Evolutionary conservation across 2,888 invertebrate genomes (phyloP).

Genomic region (Hirtodrosophila confusa): DNA sequence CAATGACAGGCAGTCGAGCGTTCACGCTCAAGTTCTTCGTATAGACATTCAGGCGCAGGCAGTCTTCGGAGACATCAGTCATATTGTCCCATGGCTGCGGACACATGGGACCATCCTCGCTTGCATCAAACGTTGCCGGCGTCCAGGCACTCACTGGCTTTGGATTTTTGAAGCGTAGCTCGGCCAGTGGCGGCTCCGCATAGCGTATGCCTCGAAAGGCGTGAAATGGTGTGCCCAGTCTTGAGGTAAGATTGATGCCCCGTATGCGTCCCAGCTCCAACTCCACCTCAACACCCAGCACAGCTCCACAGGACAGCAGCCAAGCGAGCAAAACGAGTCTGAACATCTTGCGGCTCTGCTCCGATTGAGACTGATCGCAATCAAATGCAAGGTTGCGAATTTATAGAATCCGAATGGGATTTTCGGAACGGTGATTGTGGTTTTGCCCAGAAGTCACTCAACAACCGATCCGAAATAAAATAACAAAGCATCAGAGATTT

Average conservation of each 20-base stretch:
- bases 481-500: slow-evolving; percentile 7
- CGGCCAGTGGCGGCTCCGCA: slow-evolving; percentile 77
- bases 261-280: slow-evolving; percentile 77
- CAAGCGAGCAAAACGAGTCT: slow-evolving; percentile 9
- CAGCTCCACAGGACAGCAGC: slow-evolving; percentile 24
- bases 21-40: slow-evolving; percentile 76
- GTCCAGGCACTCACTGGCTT: slow-evolving; percentile 84
- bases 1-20: slow-evolving; percentile 86
- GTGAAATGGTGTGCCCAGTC: slow-evolving; percentile 70
- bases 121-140: slow-evolving; percentile 85
- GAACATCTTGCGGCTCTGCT: slow-evolving; percentile 33
- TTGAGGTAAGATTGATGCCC: slow-evolving; percentile 68
- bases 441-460: slow-evolving; percentile 21
- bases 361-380: slow-evolving; percentile 16
- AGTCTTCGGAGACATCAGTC: slow-evolving; percentile 85
- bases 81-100: slow-evolving; percentile 83
- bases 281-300: slow-evolving; percentile 59
- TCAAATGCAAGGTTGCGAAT: slow-evolving; percentile 4
- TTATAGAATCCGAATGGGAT: slow-evolving; percentile 18
- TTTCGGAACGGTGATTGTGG: slow-evolving; percentile 2
- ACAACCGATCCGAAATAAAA: slow-evolving; percentile 5
- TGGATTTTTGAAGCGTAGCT: slow-evolving; percentile 84
- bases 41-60: slow-evolving; percentile 86
- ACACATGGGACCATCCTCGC: slow-evolving; percentile 86
- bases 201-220: slow-evolving; percentile 82